Evolutionary conservation across 2,888 invertebrate genomes (phyloP), one percentile per base, ranked within the genome.

Genomic region (Chesias legatella): DNA sequence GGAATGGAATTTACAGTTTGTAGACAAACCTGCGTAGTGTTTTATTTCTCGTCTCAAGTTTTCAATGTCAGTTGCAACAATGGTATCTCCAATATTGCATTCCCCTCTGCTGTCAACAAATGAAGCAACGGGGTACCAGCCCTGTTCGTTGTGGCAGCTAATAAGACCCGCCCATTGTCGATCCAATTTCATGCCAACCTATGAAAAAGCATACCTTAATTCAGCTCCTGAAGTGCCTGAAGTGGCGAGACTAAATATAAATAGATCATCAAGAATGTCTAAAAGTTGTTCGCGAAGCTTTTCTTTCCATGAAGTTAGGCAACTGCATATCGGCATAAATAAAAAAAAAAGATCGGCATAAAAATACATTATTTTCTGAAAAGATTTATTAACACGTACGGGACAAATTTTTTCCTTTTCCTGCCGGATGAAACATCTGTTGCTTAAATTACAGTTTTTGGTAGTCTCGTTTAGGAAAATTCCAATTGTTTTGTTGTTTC

Each of bases 121-220:
- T 6, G 92, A 83, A 0, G 93, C 93, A 3, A 91, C 90, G 0
- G 94, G 94, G 67, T 92, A 93, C 94, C 94, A 95, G 10, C 92
- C 93, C 21, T 73, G 74, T 4, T 84, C 79, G 6, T 90, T 88
- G 27, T 91, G 90, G 59, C 95, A 95, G 25, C 91, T 91, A 8
- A 95, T 88, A 10, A 91, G 89, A 20, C 94, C 94, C 49, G 90
- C 91, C 92, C 93, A 94, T 21, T 80, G 68, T 1, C 62, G 68
- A 25, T 53, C 51, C 4, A 70, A 46, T 1, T 22, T 31, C 3
- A 43, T 41, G 20, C 60, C 72, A 53, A 43, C 53, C 81, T 70
- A 42, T 25, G 51, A 56, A 34, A 33, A n/a, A 34, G n/a, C n/a
- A n/a, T n/a, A n/a, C n/a, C n/a, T n/a, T n/a, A n/a, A n/a, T n/a